Evolutionary conservation across 2,797 vertebrate genomes (phyloP), one percentile per base, ranked within the genome.

Genomic region (Hylomyscus alleni): DNA sequence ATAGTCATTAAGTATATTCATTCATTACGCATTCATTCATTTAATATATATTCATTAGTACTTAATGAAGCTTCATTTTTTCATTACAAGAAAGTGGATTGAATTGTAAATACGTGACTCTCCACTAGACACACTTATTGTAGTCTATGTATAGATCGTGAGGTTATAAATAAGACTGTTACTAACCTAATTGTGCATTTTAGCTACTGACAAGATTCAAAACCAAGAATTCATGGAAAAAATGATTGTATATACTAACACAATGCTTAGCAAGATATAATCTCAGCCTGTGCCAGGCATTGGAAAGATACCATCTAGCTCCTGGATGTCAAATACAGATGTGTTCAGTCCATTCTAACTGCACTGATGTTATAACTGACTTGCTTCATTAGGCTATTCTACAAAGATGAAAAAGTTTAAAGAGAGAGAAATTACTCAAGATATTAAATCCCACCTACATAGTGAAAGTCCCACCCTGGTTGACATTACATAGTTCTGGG

Each of bases 31-130:
- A 3, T 24, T 58, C n/a, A 24, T 82, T 75, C n/a, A 40, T 90
- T 72, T 26, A 83, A 8, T 34, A 67, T 69, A 37, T 54, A 72
- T 17, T 87, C 47, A 87, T 87, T 54, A 87, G 47, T 72, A 54
- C 34, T 69, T 69, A 69, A 69, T 72, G 50, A 40, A 82, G 14
- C 6, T 82, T 56, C 12, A 69, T n/a, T 91, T 95, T 95, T 86
- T 75, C 52, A 85, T 82, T 72, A 29, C 54, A 73, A 89, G 60
- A 10, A 5, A 80, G 8, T 31, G n/a, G 29, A 44, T 85, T 82
- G 11, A n/a, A 29, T 22, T 44, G 17, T n/a, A 91, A 82, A 50
- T 69, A 52, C 52, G 24, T 76, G 81, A 82, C 22, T 84, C 56
- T 62, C 69, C 37, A 24, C 56, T 76, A 34, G 13, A 67, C 13